Evolutionary conservation across 2,113 vertebrate species (phyloP).

Genomic region (Brachypodius melanocephalos): DNA sequence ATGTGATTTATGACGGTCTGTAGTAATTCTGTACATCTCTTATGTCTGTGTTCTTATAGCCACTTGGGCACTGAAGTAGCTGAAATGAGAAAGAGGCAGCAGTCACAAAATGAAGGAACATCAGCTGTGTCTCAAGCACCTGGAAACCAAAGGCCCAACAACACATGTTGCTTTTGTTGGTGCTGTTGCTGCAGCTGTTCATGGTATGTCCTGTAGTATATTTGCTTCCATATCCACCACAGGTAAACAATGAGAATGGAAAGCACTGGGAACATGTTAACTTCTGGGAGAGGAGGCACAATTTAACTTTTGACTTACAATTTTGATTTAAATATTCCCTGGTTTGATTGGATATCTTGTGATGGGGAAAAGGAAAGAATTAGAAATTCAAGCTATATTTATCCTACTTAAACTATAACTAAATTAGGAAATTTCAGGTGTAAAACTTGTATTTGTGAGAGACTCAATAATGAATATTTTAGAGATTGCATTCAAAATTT

Average conservation of each 20-base stretch:
- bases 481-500: neutral
- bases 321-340: neutral
- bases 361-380: neutral
- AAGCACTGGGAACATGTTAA: neutral
- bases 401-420: neutral
- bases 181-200: constrained; percentile 86
- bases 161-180: constrained; percentile 84
- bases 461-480: neutral
- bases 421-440: neutral
- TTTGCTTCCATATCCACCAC: neutral
- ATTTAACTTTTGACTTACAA: neutral
- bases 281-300: neutral
- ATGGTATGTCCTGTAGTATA: constrained; percentile 74
- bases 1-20: neutral
- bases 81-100: constrained; percentile 84
- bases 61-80: constrained; percentile 67
- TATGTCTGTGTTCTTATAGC: constrained; percentile 69
- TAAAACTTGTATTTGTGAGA: neutral
- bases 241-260: neutral
- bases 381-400: constrained; percentile 27
- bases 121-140: constrained; percentile 76
- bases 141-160: constrained; percentile 81
- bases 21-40: constrained; percentile 25
- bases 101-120: constrained; percentile 79
- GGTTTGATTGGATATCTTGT: neutral